A percentile compares a stretch with the other conserved stretches of the same genome.
These are phyloP conservation scores for Prosopocoilus inquinatus DNA, from an alignment of 2,888 invertebrate species.

Conservation along the genomic window DNA sequence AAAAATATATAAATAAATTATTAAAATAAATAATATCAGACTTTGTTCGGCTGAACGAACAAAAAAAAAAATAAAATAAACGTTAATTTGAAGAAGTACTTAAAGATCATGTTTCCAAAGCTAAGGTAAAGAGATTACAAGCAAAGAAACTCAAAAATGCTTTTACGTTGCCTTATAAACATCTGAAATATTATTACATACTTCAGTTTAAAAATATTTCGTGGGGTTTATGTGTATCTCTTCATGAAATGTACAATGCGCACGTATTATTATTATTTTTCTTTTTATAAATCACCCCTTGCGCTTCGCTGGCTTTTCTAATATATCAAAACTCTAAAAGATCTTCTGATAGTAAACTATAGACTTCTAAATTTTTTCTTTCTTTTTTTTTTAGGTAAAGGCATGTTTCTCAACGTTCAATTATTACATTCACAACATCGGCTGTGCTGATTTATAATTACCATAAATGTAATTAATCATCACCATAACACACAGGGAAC, in stretches of 20 bases:
- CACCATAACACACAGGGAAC: too few relatives aligned
- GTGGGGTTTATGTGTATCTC: constrained; percentile 15
- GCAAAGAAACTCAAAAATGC: constrained; percentile 3
- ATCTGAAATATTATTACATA: constrained; percentile 19
- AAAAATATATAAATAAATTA: constrained; percentile 20
- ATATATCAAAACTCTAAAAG: not conserved
- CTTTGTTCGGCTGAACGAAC: constrained; percentile 11
- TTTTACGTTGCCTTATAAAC: not conserved
- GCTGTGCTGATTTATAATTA: not conserved
- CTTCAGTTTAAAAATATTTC: constrained; percentile 17
- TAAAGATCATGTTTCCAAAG: not conserved
- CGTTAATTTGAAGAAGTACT: not conserved
- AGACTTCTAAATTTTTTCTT: not conserved
- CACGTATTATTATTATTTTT: not conserved
- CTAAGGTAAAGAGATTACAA: not conserved
- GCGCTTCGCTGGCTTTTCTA: not conserved
- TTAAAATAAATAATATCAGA: constrained; percentile 17
- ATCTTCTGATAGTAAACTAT: not conserved
- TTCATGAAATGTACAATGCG: constrained; percentile 13
- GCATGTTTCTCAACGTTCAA: not conserved
- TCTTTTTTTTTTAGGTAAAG: not conserved
- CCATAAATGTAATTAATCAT: constrained; percentile 1
- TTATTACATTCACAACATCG: too few relatives aligned
- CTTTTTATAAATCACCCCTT: not conserved
- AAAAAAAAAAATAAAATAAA: constrained; percentile 8